phyloP scores from a whole-genome alignment of 1,140 invertebrate genomes.

The Drosophila simulans region DNA sequence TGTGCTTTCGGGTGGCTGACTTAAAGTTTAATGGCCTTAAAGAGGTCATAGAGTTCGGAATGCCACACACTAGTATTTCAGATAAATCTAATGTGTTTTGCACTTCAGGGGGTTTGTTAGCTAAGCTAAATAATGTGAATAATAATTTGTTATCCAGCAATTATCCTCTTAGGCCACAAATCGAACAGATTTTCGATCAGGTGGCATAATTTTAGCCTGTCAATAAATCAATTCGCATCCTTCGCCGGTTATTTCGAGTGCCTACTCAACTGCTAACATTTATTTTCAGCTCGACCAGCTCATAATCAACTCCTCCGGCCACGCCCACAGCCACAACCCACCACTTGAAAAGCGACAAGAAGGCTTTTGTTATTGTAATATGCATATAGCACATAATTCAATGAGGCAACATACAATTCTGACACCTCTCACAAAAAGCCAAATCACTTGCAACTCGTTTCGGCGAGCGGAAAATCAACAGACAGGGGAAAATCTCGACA shows the following conservation, averaged over 20 bases:
- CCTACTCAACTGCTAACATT: slow-evolving; percentile 58
- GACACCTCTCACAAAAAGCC: slow-evolving; percentile 60
- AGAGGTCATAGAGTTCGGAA: not conserved
- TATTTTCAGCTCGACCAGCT: slow-evolving; percentile 9
- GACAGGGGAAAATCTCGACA: slow-evolving; percentile 59
- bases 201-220: slow-evolving; percentile 16
- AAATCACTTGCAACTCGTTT: slow-evolving; percentile 48
- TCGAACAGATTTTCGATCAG: slow-evolving; percentile 43
- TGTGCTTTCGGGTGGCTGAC: slow-evolving; percentile 1
- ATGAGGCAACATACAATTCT: slow-evolving; percentile 73
- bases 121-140: not conserved
- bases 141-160: not conserved
- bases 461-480: slow-evolving; percentile 13
- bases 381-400: slow-evolving; percentile 68
- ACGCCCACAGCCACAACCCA: slow-evolving; percentile 49
- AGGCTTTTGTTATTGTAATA: slow-evolving; percentile 50
- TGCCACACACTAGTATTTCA: not conserved
- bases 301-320: slow-evolving; percentile 38
- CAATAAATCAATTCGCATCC: slow-evolving; percentile 47
- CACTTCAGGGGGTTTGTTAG: not conserved
- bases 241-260: slow-evolving; percentile 38
- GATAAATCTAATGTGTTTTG: slow-evolving; percentile 1
- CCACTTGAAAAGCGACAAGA: slow-evolving; percentile 40
- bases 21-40: slow-evolving; percentile 41
- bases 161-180: not conserved